Evolutionary conservation across 2,113 vertebrate species (phyloP).

Genomic region (Clupea harengus): DNA sequence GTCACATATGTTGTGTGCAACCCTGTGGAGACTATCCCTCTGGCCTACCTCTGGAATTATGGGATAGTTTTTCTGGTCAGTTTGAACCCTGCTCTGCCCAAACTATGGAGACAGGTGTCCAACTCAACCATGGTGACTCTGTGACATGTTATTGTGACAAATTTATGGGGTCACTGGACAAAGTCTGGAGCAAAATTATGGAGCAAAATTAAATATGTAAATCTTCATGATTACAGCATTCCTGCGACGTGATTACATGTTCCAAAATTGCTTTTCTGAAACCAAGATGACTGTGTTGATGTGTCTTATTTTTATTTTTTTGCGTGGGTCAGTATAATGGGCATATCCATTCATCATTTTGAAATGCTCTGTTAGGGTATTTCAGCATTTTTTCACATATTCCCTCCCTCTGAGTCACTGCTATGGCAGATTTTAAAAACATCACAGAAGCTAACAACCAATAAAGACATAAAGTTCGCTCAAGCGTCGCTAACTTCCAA

Average conservation of each 20-base stretch:
- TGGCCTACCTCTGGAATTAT: background rate
- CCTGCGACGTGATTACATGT: background rate
- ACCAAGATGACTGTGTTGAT: background rate
- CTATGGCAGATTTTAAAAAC: background rate
- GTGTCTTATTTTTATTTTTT: background rate
- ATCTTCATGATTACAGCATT: background rate
- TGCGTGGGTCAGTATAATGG: background rate
- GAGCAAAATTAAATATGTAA: background rate
- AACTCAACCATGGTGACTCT: background rate
- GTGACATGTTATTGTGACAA: slow-evolving; percentile 4
- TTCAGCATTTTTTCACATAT: background rate
- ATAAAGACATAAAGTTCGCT: background rate
- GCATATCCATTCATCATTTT: background rate
- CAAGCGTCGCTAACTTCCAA: background rate
- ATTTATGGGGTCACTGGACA: background rate
- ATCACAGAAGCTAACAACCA: background rate
- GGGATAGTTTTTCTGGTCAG: background rate
- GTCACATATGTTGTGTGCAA: background rate
- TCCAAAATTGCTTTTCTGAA: background rate
- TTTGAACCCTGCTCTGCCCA: background rate
- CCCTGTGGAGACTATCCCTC: background rate
- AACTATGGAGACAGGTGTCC: background rate
- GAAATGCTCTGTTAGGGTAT: background rate
- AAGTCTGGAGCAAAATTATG: background rate
- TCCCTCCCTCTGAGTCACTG: background rate